Evolutionary conservation across 1,140 invertebrate species (phyloP).

Genomic region (Ylistrum balloti): DNA sequence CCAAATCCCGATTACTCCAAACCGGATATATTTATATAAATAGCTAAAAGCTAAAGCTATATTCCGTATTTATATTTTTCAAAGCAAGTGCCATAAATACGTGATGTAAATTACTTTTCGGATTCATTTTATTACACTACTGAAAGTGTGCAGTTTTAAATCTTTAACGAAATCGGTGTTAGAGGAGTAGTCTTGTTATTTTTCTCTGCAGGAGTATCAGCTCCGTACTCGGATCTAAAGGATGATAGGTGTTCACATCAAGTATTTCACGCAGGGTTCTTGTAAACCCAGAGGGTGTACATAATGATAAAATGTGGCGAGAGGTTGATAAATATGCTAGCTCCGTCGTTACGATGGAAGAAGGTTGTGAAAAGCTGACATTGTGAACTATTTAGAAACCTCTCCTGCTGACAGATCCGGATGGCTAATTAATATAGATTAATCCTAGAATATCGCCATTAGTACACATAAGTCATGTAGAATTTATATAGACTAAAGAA

Average conservation of each 20-base stretch:
- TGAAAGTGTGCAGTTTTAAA: neutral
- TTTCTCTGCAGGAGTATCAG: neutral
- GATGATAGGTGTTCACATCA: neutral
- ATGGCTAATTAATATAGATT: neutral
- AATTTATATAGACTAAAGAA: neutral
- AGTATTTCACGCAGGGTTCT: neutral
- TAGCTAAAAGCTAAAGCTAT: neutral
- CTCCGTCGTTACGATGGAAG: neutral
- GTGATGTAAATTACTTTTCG: neutral
- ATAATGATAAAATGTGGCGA: neutral
- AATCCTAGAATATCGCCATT: neutral
- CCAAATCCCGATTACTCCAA: neutral
- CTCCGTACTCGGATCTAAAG: neutral
- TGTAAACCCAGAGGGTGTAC: neutral
- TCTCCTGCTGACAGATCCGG: neutral
- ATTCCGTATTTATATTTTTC: neutral
- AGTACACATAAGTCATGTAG: neutral
- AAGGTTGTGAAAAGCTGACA: neutral
- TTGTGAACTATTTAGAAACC: neutral
- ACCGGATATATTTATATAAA: neutral
- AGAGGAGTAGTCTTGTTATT: neutral
- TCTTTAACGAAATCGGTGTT: slow-evolving; percentile 21
- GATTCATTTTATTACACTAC: neutral
- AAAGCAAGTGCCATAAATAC: neutral
- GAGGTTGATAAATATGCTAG: too few species aligned